Evolutionary conservation across 2,888 invertebrate genomes (phyloP).

Genomic region (Ochropacha duplaris): DNA sequence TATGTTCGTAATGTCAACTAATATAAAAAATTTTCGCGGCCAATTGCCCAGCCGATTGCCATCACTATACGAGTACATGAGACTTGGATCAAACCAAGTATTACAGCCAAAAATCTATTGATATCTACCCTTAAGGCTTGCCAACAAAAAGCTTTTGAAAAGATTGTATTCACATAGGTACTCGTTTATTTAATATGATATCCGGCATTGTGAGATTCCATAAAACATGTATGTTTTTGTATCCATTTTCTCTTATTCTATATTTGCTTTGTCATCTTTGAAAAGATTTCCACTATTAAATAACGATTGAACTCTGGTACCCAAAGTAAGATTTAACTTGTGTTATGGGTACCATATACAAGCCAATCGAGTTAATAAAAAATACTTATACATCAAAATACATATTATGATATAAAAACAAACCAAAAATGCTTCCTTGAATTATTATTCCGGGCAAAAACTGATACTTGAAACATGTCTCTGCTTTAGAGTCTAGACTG

Average conservation of each 20-base stretch:
- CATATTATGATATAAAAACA: too few species aligned
- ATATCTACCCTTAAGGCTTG: not conserved
- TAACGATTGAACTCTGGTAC: too few species aligned
- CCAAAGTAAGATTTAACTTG: too few species aligned
- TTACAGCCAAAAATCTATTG: not conserved
- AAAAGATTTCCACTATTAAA: not conserved
- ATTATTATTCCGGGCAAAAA: too few species aligned
- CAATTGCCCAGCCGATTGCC: not conserved
- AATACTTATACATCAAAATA: too few species aligned
- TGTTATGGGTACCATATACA: too few species aligned
- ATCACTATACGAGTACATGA: not conserved
- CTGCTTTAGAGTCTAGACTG: not conserved
- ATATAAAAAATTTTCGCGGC: not conserved
- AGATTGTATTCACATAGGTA: not conserved
- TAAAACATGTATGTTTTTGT: not conserved
- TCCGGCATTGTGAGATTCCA: not conserved
- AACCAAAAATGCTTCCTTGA: not conserved
- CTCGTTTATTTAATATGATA: not conserved
- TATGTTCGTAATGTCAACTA: not conserved
- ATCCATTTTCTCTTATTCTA: not conserved
- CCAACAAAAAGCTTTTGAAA: not conserved
- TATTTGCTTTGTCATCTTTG: not conserved
- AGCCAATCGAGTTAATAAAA: too few species aligned
- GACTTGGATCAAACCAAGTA: not conserved
- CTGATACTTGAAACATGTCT: too few species aligned